Conservation (phyloP, 2,888 invertebrate genomes). For the Drosophila neutralis region DNA sequence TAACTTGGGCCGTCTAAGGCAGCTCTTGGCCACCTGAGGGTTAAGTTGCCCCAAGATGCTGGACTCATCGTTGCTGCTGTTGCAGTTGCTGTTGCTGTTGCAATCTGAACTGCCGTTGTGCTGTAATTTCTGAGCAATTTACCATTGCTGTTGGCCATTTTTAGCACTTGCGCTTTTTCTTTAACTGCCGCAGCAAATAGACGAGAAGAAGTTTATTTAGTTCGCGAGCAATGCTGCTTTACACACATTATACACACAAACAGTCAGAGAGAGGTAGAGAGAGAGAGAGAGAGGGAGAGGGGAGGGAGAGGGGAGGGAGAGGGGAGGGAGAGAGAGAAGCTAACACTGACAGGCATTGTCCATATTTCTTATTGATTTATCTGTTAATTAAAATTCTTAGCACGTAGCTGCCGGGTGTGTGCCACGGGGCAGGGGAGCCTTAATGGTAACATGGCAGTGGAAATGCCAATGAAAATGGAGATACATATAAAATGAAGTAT, state of each 20-base stretch:
- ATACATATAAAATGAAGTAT: conserved; percentile 59
- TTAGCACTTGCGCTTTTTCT: conserved; percentile 69
- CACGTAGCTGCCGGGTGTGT: conserved; percentile 67
- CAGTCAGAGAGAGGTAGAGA: not conserved
- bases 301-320: not conserved
- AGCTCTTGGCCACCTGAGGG: not conserved
- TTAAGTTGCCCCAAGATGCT: conserved; percentile 33
- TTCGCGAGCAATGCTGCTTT: conserved; percentile 66
- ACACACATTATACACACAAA: conserved; percentile 23
- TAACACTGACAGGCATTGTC: conserved; percentile 77
- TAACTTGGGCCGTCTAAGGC: not conserved
- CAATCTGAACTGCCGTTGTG: conserved; percentile 69
- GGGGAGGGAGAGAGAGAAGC: conserved; percentile 16
- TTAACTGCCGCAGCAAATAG: conserved; percentile 43
- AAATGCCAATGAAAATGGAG: conserved; percentile 49
- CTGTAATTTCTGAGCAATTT: conserved; percentile 65
- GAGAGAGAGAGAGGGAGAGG: not conserved
- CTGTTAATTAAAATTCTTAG: conserved; percentile 82
- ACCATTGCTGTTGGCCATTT: conserved; percentile 49
- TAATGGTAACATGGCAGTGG: conserved; percentile 45
- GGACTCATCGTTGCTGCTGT: conserved; percentile 13
- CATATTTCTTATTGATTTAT: conserved; percentile 81
- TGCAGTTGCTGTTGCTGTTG: conserved; percentile 19
- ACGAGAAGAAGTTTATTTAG: conserved; percentile 73
- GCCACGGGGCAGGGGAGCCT: not conserved